These are phyloP conservation scores for Calonectris borealis DNA, from an alignment of 2,113 vertebrate genomes.

Conservation along the genomic window DNA sequence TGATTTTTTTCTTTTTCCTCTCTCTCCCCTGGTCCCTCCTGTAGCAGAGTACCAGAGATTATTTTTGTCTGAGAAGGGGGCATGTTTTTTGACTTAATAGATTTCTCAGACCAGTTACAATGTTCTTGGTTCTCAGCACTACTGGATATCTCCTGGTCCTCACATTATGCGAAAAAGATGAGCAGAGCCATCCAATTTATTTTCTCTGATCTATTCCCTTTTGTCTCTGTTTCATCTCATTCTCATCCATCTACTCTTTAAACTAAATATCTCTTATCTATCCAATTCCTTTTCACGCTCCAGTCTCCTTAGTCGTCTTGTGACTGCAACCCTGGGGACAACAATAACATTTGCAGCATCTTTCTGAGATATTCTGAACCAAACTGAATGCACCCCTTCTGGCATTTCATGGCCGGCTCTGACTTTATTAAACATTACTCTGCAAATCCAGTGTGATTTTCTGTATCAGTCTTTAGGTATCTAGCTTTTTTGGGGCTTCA, in stretches of 20 bases:
- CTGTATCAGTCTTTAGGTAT: not conserved
- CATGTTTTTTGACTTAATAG: not conserved
- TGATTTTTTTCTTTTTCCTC: not conserved
- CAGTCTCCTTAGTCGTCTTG: conserved; percentile 11
- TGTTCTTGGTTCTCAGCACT: not conserved
- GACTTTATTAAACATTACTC: not conserved
- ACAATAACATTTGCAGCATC: conserved; percentile 36
- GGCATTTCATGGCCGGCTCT: not conserved
- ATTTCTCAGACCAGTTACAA: not conserved
- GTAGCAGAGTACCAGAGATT: not conserved
- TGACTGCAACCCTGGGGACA: conserved; percentile 39
- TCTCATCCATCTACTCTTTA: conserved; percentile 41
- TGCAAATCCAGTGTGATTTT: conserved; percentile 9
- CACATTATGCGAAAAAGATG: not conserved
- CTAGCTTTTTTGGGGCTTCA: not conserved
- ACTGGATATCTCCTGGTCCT: not conserved
- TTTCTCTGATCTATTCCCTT: conserved; percentile 32
- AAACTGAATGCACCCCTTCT: not conserved
- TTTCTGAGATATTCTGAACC: conserved; percentile 3
- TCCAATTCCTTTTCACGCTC: conserved; percentile 29
- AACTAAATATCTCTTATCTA: conserved; percentile 42
- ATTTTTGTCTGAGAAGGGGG: not conserved
- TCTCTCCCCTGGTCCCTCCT: not conserved
- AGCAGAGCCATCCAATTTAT: conserved; percentile 17
- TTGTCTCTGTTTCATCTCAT: conserved; percentile 21